Percentiles rank a stretch among this genome's conserved stretches.
These are phyloP conservation scores for Melitaea athalia DNA, from an alignment of 2,888 invertebrate species.

Conservation along the genomic window DNA sequence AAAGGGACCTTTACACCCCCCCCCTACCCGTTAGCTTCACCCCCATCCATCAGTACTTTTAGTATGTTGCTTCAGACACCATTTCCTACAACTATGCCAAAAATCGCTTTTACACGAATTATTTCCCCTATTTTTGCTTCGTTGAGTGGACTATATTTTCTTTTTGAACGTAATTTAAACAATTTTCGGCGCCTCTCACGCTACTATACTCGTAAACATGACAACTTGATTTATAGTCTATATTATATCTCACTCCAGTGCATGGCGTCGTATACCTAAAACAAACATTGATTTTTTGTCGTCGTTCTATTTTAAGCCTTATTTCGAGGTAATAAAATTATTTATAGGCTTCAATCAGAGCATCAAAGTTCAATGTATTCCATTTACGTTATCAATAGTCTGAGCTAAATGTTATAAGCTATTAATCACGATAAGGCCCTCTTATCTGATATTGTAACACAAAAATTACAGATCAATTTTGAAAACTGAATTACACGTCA, in stretches of 20 bases:
- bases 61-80: no score
- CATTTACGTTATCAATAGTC: constrained; percentile 2
- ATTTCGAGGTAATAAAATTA: not conserved
- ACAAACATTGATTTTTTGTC: not conserved
- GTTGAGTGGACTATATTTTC: no score
- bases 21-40: no score
- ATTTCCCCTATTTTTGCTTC: no score
- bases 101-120: no score
- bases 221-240: constrained; percentile 37
- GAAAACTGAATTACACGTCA: not conserved
- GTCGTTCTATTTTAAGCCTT: not conserved
- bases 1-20: no score
- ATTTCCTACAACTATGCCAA: no score
- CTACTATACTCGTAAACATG: constrained; percentile 35
- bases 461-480: not conserved
- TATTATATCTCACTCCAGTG: constrained; percentile 28
- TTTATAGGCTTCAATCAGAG: not conserved
- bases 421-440: constrained; percentile 5
- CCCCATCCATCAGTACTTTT: no score
- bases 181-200: constrained; percentile 36
- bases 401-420: constrained; percentile 1
- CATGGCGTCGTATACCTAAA: constrained; percentile 20
- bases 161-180: constrained; percentile 30
- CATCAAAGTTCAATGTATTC: not conserved
- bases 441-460: constrained; percentile 5